phyloP scores from a whole-genome alignment of 2,113 vertebrate species.

The Syrmaticus mikado region DNA sequence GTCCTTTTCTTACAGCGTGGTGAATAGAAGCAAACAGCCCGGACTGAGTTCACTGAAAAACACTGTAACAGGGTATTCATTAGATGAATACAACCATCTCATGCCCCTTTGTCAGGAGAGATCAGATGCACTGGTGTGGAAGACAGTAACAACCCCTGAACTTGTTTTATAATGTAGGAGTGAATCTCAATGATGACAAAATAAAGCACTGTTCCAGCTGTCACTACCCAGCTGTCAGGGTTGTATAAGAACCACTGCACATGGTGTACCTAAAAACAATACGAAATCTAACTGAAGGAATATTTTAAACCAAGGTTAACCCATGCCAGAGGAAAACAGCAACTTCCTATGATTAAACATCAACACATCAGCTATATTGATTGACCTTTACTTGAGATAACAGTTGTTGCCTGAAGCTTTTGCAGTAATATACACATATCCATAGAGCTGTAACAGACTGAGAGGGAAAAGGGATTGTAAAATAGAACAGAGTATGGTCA shows the following conservation, averaged over 20 bases:
- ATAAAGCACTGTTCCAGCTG: constrained; percentile 8
- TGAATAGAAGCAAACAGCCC: constrained; percentile 41
- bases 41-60: constrained; percentile 29
- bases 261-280: neutral
- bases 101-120: constrained; percentile 38
- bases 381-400: constrained; percentile 45
- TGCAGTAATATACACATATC: neutral
- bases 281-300: constrained; percentile 2
- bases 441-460: neutral
- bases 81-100: constrained; percentile 44
- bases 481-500: neutral
- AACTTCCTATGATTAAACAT: constrained; percentile 54
- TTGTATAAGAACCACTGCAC: neutral
- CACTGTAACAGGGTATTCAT: constrained; percentile 41
- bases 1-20: constrained; percentile 25
- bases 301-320: constrained; percentile 42
- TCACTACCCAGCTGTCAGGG: neutral
- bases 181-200: constrained; percentile 22
- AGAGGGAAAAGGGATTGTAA: neutral
- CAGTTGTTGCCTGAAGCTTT: constrained; percentile 40
- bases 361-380: neutral
- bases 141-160: constrained; percentile 19
- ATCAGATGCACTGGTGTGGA: constrained; percentile 30
- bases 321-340: neutral
- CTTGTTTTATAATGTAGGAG: constrained; percentile 35